These are phyloP conservation scores for Nycticebus coucang DNA, from an alignment of 2,113 vertebrate species.

Conservation along the genomic window DNA sequence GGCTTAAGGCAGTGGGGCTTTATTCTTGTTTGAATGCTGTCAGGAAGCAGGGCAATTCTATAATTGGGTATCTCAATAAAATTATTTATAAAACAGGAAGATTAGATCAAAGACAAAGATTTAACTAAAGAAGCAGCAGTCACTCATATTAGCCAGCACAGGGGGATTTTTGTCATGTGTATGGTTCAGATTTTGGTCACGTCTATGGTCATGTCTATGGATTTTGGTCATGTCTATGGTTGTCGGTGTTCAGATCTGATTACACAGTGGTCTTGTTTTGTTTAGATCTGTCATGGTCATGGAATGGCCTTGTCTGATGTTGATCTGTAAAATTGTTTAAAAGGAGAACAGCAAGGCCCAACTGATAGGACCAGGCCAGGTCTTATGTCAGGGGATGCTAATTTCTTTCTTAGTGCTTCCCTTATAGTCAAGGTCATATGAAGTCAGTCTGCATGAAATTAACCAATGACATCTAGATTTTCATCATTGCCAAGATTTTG, in stretches of 20 bases:
- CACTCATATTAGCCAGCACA: not conserved
- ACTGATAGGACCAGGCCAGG: not conserved
- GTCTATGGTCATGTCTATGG: not conserved
- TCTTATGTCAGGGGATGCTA: not conserved
- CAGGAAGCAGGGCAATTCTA: not conserved
- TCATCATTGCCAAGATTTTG: conserved; percentile 9
- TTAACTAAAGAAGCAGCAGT: conserved; percentile 11
- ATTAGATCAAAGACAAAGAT: not conserved
- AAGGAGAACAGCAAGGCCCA: not conserved
- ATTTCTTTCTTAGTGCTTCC: not conserved
- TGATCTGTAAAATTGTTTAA: conserved; percentile 43
- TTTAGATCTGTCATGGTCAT: not conserved
- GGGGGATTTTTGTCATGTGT: not conserved
- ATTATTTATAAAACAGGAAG: not conserved
- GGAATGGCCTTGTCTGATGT: not conserved
- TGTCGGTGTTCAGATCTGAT: conserved; percentile 27
- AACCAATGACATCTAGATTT: not conserved
- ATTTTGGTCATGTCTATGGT: not conserved
- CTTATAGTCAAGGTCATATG: not conserved
- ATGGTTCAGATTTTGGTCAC: not conserved
- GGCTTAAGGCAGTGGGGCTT: not conserved
- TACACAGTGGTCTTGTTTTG: not conserved
- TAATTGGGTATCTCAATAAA: conserved; percentile 1
- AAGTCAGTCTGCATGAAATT: not conserved
- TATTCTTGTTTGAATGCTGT: not conserved